Evolutionary conservation across 2,888 invertebrate genomes (phyloP), one percentile per base, ranked within the genome.

Genomic region (Clunio marinus): DNA sequence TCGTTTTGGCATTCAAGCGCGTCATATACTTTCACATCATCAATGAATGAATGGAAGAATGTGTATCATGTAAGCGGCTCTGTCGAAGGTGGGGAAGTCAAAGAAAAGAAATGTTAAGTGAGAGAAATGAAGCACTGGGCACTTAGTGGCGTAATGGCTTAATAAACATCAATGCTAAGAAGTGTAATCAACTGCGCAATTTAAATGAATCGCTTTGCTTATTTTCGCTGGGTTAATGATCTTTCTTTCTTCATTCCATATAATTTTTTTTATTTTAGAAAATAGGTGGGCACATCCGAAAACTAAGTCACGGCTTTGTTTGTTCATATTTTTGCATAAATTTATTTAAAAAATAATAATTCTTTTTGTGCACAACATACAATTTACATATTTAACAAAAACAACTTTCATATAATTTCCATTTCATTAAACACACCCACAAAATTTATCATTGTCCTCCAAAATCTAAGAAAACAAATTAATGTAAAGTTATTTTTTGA

Each of bases 161-260:
- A 22, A 51, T 51, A 51, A 51, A 51, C 51, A 51, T 51, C 22
- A 51, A 41, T n/a, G n/a, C n/a, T n/a, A n/a, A n/a, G n/a, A n/a
- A 13, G 13, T 32, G 35, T 8, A 32, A 32, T 32, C 35, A 8
- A 8, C 13, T 32, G 35, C 35, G 13, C 7, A 5, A 32, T 32
- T 32, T 32, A 13, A 8, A 8, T 32, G 35, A 32, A n/a, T n/a
- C n/a, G n/a, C n/a, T n/a, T n/a, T n/a, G n/a, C n/a, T n/a, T n/a
- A 10, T 15, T 41, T 3, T 15, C 10, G 41, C 10, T 15, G 15
- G 17, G 20, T 4, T 51, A 51, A 51, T 51, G 51, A 51, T 51
- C 51, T 13, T 51, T 32, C 35, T n/a, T n/a, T n/a, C n/a, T n/a
- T n/a, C n/a, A n/a, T 15, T 41, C 41, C 41, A n/a, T n/a, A n/a